These are phyloP conservation scores for Cenopis cana DNA, from an alignment of 2,888 invertebrate species.

Conservation along the genomic window DNA sequence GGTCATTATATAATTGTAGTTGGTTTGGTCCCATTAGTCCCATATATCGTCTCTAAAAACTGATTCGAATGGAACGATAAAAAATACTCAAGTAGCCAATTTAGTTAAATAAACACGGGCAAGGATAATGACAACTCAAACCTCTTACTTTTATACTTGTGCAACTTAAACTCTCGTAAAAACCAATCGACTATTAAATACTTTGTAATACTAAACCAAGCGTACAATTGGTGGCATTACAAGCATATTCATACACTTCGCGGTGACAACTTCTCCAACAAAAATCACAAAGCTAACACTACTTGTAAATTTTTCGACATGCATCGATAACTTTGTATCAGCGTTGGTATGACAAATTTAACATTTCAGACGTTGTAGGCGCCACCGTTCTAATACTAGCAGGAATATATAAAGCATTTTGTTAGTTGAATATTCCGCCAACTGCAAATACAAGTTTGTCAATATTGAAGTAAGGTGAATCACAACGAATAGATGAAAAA, in stretches of 20 bases:
- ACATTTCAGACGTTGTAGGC: background rate
- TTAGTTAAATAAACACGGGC: background rate
- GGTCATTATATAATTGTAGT: too few relatives aligned
- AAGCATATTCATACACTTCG: constrained; percentile 16
- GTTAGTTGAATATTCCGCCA: background rate
- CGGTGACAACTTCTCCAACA: background rate
- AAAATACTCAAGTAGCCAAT: too few relatives aligned
- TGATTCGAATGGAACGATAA: too few relatives aligned
- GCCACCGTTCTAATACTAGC: background rate
- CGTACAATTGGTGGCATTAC: constrained; percentile 12
- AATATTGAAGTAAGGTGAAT: background rate
- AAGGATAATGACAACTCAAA: background rate
- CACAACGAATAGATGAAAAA: constrained; percentile 6
- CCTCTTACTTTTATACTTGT: constrained; percentile 9
- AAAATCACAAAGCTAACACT: background rate
- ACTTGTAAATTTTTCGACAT: background rate
- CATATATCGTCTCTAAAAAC: too few relatives aligned
- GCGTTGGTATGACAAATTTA: constrained; percentile 11
- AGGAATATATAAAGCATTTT: background rate
- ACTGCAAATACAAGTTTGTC: constrained; percentile 19
- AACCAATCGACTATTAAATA: constrained; percentile 33
- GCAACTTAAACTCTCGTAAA: constrained; percentile 21
- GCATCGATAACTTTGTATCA: constrained; percentile 16
- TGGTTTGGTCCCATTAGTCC: too few relatives aligned
- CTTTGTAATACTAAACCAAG: constrained; percentile 31